Conservation (phyloP, 2,888 invertebrate species). For the Erpobdella octoculata region DNA sequence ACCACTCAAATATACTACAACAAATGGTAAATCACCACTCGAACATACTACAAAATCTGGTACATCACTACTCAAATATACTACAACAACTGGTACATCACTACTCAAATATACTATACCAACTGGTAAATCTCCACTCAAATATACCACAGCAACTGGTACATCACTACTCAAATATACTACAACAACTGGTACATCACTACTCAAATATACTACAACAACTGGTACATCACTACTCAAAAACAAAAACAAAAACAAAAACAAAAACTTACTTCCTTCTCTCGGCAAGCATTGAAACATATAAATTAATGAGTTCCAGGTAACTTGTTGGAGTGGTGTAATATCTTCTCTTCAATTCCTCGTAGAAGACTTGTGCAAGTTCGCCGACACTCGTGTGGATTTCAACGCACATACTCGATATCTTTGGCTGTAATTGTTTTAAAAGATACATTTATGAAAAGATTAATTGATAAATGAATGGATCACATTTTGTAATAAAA, state of each 20-base stretch:
- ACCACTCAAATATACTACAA: no score
- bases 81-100: neutral
- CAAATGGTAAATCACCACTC: no score
- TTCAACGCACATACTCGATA: slow-evolving; percentile 64
- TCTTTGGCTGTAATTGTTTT: no score
- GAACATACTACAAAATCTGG: no score
- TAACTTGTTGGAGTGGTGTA: slow-evolving; percentile 88
- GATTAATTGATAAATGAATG: no score
- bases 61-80: no score
- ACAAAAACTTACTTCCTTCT: slow-evolving; percentile 60
- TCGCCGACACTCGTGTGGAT: slow-evolving; percentile 71
- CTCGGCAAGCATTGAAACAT: slow-evolving; percentile 63
- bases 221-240: neutral
- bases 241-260: neutral
- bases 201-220: neutral
- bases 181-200: neutral
- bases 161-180: neutral
- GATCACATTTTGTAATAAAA: no score
- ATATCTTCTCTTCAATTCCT: slow-evolving; percentile 75
- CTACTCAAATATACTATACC: neutral
- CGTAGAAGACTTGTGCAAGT: slow-evolving; percentile 68
- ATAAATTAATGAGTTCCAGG: slow-evolving; percentile 73
- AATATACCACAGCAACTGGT: neutral
- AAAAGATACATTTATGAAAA: no score
- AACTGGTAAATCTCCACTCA: neutral